Base-by-base conservation (phyloP, 2,888 invertebrate genomes). In the Thereva unica region DNA sequence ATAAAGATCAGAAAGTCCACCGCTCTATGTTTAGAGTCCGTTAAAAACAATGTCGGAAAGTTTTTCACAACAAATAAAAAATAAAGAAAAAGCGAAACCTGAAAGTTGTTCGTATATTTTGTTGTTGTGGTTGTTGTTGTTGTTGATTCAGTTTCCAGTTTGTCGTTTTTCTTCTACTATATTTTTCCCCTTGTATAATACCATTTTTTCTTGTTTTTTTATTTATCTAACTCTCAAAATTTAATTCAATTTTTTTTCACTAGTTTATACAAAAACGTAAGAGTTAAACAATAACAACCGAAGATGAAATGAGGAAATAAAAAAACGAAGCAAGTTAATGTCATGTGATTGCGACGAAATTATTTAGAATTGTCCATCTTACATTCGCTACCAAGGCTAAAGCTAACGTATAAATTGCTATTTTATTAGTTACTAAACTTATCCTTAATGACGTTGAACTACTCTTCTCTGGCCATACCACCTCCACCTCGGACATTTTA, bases 401-500 rank as follows among this genome's bases (percentile, higher is more conserved):
- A 7, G 56, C 59, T 54, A 67, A 5, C 8, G 57, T 38, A 41
- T 65, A 67, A n/a, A 59, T 42, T 10, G 23, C 55, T 41, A 47
- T 5, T 23, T 40, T 35, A 10, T n/a, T 37, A 38, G 35, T 54
- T 65, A 38, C 38, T 50, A 54, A 42, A 54, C 38, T 44, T 50
- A 44, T 42, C 41, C 38, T 5, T 50, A 61, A 52, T 2, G 61
- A 52, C 12, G 52, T 23, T 34, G 69, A 66, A 64, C 76, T 76
- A 72, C 76, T 79, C 66, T 74, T 79, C 72, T 81, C 81, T 56
- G 92, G 90, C 81, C 92, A 88, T 71, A 92, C 88, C 61, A 93
- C 90, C 81, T 93, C 93, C 64, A 94, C 93, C 84, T 93, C 93
- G 64, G 93, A 93, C 84, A 94, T 91, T 84, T 94, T 94, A 84